Evolutionary conservation across 1,140 invertebrate species (phyloP), one percentile per base, ranked within the genome.

Genomic region (Calephelis nemesis): DNA sequence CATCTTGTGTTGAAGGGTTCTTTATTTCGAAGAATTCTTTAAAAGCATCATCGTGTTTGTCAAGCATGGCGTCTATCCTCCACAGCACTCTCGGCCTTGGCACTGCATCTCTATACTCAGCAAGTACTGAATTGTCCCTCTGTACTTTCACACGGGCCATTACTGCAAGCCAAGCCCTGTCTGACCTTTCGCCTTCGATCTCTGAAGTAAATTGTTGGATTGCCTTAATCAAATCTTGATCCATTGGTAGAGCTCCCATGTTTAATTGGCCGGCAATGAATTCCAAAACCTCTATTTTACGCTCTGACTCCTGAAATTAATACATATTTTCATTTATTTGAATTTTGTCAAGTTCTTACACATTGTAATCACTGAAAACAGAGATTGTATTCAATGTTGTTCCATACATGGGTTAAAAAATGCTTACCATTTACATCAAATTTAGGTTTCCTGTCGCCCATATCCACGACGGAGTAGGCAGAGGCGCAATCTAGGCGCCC

Each of bases 1-100:
- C 49, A 47, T 91, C 88, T 40, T 64, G 63, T 39, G 76, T 68
- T 10, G 89, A 85, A 0, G 82, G 87, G 0, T 73, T 19, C 15
- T 78, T 75, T 49, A 90, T 88, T 62, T 83, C 64, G 62, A 91
- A 87, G 67, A 91, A 91, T 7, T 90, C 67, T 50, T 77, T 69
- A 11, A 92, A 45, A 19, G 82, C 85, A 5, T 81, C 72, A 9
- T 82, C 74, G 58, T 85, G 80, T 15, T 67, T 69, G 15, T 78
- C 76, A 6, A 81, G 73, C 39, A 75, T 69, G 0, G 74, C 73
- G 62, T 83, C 69, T 15, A 90, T 62, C 7, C 75, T 75, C 86
- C 88, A 90, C 5, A 79, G 70, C 0, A 88, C 69, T n/a, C 86
- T 77, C 7, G 86, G 82, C 2, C 80, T 75, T 1, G 65, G 69